Percentiles rank a stretch among this genome's conserved stretches.
phyloP scores from a whole-genome alignment of 2,888 invertebrate genomes.

The Villa cingulata region DNA sequence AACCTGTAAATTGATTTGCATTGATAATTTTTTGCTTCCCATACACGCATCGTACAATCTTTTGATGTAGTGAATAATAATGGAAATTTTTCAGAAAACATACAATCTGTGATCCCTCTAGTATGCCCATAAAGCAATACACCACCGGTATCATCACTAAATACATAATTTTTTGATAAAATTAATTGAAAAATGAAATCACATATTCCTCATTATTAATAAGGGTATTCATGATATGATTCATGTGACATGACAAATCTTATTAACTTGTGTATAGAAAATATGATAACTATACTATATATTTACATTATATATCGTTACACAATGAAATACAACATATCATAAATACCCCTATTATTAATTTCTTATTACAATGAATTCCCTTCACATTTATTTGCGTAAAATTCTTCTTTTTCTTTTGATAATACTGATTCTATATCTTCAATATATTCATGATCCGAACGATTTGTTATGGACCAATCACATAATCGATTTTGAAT shows the following conservation, averaged over 20 bases:
- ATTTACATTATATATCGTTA: no score
- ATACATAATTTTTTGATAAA: no score
- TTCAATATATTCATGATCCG: constrained; percentile 16
- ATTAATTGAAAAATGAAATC: not conserved
- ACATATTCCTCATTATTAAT: not conserved
- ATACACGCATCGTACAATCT: constrained; percentile 63
- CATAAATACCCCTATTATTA: no score
- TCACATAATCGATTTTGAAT: constrained; percentile 21
- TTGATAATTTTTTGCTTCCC: constrained; percentile 51
- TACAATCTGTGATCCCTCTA: constrained; percentile 50
- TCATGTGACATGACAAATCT: no score
- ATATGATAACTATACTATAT: no score
- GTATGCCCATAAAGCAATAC: constrained; percentile 57
- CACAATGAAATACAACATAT: no score
- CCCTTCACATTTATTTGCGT: constrained; percentile 15
- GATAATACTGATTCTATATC: not conserved
- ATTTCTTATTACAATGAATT: constrained; percentile 28
- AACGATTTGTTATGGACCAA: constrained; percentile 29
- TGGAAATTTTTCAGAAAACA: constrained; percentile 43
- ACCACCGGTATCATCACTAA: constrained; percentile 43
- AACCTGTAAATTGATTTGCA: constrained; percentile 58
- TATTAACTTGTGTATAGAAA: no score
- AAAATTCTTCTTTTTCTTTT: constrained; percentile 6
- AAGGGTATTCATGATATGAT: not conserved
- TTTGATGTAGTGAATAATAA: constrained; percentile 57